Evolutionary conservation across 2,797 vertebrate genomes (phyloP).

Genomic region (Parauchenoglanis ngamensis): DNA sequence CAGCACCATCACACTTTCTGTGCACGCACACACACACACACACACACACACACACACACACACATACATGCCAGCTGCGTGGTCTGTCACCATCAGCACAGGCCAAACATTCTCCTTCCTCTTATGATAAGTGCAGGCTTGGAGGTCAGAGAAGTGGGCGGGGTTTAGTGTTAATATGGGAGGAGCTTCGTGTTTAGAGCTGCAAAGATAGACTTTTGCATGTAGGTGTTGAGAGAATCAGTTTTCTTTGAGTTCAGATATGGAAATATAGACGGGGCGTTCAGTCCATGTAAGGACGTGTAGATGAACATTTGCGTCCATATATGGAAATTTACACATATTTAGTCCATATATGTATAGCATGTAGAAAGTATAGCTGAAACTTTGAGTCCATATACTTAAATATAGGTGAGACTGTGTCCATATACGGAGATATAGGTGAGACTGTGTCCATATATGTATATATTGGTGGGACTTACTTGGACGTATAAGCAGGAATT

Average conservation of each 20-base stretch:
- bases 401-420: neutral
- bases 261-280: no score
- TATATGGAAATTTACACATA: neutral
- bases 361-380: neutral
- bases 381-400: neutral
- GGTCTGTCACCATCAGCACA: slow-evolving; percentile 32
- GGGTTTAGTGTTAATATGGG: neutral
- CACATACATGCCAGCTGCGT: slow-evolving; percentile 31
- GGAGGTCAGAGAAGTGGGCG: neutral
- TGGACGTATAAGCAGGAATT: neutral
- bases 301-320: neutral
- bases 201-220: neutral
- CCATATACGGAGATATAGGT: neutral
- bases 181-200: neutral
- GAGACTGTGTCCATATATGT: no score
- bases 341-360: neutral
- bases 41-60: slow-evolving; percentile 23
- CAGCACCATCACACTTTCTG: slow-evolving; percentile 39
- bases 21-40: neutral
- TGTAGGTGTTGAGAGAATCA: neutral
- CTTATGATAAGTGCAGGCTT: neutral
- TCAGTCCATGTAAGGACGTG: neutral
- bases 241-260: neutral
- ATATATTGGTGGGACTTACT: neutral
- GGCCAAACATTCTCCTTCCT: slow-evolving; percentile 42